Evolutionary conservation across 2,113 vertebrate species (phyloP), one percentile per base, ranked within the genome.

Genomic region (Sphaerodactylus townsendi): DNA sequence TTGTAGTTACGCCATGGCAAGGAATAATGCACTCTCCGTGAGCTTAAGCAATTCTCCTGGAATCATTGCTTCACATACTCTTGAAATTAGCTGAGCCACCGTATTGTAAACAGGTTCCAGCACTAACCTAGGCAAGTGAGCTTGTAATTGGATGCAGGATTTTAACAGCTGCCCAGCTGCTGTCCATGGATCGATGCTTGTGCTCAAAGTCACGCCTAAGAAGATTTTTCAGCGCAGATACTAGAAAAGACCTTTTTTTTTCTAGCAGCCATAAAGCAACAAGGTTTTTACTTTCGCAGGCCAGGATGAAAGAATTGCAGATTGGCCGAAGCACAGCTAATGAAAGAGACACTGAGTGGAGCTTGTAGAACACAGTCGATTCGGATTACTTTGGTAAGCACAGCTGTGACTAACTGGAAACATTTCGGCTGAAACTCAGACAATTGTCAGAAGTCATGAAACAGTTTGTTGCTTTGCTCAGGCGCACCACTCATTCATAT

Each of bases 391-490:
- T 28, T 48, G 84, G 10, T 1, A 25, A 28, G 71, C 25, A 85
- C 33, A 87, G 33, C 28, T 68, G n/a, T 86, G 19, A 82, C 77
- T 44, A 72, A 41, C 10, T 65, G 59, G 44, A 73, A 72, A 62
- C 11, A 48, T 28, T 0, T 0, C 2, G 56, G 71, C 33, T 80
- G 19, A 25, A 7, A 30, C 1, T 35, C 0, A 75, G 1, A 79
- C 59, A 66, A 46, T 62, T 35, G 66, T 56, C 53, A 56, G 17
- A 15, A 53, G 50, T 19, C 50, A 53, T 53, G 50, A 53, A 19
- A 23, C 53, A 56, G 19, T 56, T 53, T 23, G 4, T 56, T 56
- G 53, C 53, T 23, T 56, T 17, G 17, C 53, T 56, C 53, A 21
- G 53, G 53, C 53, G 23, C 53, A 56, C 53, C 17, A 21, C 6